These are phyloP conservation scores for Platycheirus rosarum DNA, from an alignment of 2,888 invertebrate genomes.

Conservation along the genomic window DNA sequence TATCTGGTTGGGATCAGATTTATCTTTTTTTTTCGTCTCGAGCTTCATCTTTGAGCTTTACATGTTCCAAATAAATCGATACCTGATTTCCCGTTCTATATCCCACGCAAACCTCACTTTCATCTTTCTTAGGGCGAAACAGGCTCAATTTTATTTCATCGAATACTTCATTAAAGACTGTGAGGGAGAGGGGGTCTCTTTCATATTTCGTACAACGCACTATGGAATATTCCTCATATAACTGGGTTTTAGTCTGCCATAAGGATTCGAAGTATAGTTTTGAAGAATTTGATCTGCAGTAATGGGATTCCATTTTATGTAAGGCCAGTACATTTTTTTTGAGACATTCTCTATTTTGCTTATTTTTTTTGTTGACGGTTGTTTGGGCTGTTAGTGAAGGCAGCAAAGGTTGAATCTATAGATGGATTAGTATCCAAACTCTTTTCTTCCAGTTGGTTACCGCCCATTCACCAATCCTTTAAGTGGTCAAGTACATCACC, in stretches of 20 bases:
- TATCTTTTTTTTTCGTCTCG: conserved; percentile 33
- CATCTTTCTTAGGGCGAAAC: conserved; percentile 28
- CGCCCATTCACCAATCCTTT: conserved; percentile 30
- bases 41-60: conserved; percentile 30
- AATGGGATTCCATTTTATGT: conserved; percentile 38
- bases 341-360: conserved; percentile 10
- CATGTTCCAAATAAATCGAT: conserved; percentile 28
- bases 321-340: conserved; percentile 10
- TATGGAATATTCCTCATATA: conserved; percentile 33
- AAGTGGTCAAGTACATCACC: conserved; percentile 32
- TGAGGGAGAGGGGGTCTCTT: conserved; percentile 15
- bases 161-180: conserved; percentile 33
- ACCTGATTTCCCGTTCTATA: conserved; percentile 18
- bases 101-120: conserved; percentile 35
- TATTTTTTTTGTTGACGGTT: conserved; percentile 16
- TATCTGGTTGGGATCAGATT: conserved; percentile 16
- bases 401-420: not conserved
- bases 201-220: conserved; percentile 21
- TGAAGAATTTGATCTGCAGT: conserved; percentile 29
- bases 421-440: conserved; percentile 8
- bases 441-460: conserved; percentile 30
- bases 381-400: conserved; percentile 1
- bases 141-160: conserved; percentile 29
- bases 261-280: conserved; percentile 34
- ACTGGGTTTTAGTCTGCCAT: conserved; percentile 28